Base-by-base conservation (phyloP, 2,797 vertebrate species). In the Hippopotamyrus pictus region DNA sequence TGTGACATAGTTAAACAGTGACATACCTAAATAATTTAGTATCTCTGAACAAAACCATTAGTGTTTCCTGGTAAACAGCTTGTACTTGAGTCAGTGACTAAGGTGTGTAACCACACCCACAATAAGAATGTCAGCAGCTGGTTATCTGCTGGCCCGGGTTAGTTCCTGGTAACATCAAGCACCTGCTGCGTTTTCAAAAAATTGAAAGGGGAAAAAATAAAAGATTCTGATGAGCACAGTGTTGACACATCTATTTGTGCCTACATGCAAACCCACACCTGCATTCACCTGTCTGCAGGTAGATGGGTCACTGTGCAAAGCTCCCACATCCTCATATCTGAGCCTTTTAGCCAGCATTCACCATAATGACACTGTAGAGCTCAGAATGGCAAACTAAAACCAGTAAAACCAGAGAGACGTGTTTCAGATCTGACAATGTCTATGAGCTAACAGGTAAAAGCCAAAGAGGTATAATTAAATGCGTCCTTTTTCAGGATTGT, bases 401-500 rank as follows among this genome's bases (percentile, higher is more conserved):
- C 50, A 65, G 89, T 65, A 22, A 25, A 76, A 41, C 89, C 48
- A 57, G 89, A 48, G 3, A 69, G 29, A 65, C 59, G 48, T 50
- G 89, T 89, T 89, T 87, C 62, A 87, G 57, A 29, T 57, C 48
- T 76, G 48, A 62, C 44, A 89, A 54, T 33, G 48, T 69, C 62
- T 76, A 11, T 53, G 46, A 48, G 41, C 84, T 76, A 22, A 76
- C 76, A 41, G 19, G 62, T 8, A 87, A 89, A 79, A 51, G 62
- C 69, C 88, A 25, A 90, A 90, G 90, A 59, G 54, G 5, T 88
- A 89, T 86, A 19, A 83, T 57, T 84, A 4, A 89, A 93, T 93
- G 89, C 89, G 54, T 82, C 37, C 1, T 51, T 59, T 41, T 50
- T 89, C 86, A 89, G 33, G 53, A 14, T 17, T 57, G 86, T 89